Conservation (phyloP, 1,140 invertebrate genomes). For the Mesaphorura yosii region DNA sequence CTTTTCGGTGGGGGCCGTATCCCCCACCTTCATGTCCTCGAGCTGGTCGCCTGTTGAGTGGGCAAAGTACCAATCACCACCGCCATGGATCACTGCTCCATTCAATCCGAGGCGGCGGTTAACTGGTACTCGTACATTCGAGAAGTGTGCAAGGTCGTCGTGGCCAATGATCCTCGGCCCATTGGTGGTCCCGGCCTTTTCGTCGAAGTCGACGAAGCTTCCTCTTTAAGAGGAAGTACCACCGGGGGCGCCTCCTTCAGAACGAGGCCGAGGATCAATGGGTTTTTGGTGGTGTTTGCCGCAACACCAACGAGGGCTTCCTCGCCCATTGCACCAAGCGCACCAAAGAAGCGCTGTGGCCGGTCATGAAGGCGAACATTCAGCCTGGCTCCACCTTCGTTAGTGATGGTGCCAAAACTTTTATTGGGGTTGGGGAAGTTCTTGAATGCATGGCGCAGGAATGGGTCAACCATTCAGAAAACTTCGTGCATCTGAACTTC, state of each 20-base stretch:
- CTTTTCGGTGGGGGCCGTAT: background rate
- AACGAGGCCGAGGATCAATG: slow-evolving; percentile 11
- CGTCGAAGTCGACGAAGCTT: slow-evolving; percentile 22
- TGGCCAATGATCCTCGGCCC: background rate
- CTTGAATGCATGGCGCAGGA: no score
- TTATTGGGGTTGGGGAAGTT: no score
- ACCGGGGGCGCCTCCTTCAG: slow-evolving; percentile 7
- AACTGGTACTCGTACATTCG: slow-evolving; percentile 10
- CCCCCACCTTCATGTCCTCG: background rate
- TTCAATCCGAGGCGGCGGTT: background rate
- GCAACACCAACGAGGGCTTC: slow-evolving; percentile 3
- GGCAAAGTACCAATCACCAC: background rate
- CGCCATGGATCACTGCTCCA: background rate
- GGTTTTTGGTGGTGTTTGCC: slow-evolving; percentile 16
- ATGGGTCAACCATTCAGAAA: no score
- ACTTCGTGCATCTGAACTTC: no score
- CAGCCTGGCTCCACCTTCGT: background rate
- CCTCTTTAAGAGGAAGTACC: slow-evolving; percentile 16
- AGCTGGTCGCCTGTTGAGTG: background rate
- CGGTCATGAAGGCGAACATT: background rate
- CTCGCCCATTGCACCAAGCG: background rate
- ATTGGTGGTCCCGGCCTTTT: slow-evolving; percentile 9
- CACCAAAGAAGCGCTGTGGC: background rate
- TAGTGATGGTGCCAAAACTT: no score
- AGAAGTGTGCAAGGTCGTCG: slow-evolving; percentile 2